These are phyloP conservation scores for Cryptotis parvus DNA, from an alignment of 2,113 vertebrate genomes.

Conservation along the genomic window DNA sequence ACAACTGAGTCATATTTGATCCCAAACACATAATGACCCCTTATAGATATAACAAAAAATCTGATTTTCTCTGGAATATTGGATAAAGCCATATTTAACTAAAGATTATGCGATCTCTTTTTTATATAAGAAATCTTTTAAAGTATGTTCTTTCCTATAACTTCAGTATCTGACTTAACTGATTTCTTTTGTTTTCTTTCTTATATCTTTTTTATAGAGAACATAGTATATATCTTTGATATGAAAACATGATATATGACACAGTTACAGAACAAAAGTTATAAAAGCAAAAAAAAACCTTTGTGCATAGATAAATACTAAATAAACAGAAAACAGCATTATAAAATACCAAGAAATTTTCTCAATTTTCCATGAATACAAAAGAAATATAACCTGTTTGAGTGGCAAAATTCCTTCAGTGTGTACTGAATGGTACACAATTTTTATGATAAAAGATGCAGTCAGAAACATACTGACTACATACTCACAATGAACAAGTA, in stretches of 20 bases:
- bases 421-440: not conserved
- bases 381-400: not conserved
- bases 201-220: conserved; percentile 37
- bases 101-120: conserved; percentile 21
- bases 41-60: conserved; percentile 15
- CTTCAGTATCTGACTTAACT: not conserved
- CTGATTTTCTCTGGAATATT: conserved; percentile 14
- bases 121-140: conserved; percentile 44
- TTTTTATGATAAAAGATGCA: not conserved
- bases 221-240: not conserved
- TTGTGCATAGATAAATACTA: not conserved
- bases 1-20: conserved; percentile 34
- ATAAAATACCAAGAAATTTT: not conserved
- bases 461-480: not conserved
- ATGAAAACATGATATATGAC: conserved; percentile 37
- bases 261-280: conserved; percentile 37
- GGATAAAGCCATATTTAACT: conserved; percentile 7
- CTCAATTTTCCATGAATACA: rapidly evolving
- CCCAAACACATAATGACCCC: conserved; percentile 37
- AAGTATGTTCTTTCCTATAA: not conserved
- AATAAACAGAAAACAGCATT: not conserved
- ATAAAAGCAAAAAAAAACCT: conserved; percentile 22
- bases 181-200: conserved; percentile 28
- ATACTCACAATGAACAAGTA: not conserved
- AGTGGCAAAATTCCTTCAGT: not conserved